These are phyloP conservation scores for Parapristionchus giblindavisi DNA, from an alignment of 2,888 invertebrate species.

Conservation along the genomic window DNA sequence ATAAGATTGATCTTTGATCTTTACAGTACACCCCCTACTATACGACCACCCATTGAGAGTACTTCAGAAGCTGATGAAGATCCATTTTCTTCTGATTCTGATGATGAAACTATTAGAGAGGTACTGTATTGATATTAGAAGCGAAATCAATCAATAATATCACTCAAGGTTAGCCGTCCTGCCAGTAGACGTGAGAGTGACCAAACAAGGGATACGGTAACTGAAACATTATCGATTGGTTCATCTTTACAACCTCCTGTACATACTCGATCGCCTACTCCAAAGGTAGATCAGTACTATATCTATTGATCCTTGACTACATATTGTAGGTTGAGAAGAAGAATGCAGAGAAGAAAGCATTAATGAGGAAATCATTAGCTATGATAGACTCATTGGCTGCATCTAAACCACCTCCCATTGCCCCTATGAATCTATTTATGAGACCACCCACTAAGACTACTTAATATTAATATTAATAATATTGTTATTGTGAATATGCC, in stretches of 20 bases:
- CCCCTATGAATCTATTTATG: slow-evolving; percentile 18
- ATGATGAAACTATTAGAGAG: slow-evolving; percentile 28
- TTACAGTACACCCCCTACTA: slow-evolving; percentile 25
- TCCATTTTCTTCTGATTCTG: slow-evolving; percentile 17
- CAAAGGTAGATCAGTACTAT: background rate
- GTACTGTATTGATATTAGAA: background rate
- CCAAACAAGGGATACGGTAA: slow-evolving; percentile 16
- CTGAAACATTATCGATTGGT: background rate
- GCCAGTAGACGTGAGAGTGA: slow-evolving; percentile 34
- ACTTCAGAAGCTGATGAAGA: slow-evolving; percentile 25
- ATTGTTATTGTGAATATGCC: too few relatives aligned
- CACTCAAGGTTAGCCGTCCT: slow-evolving; percentile 23
- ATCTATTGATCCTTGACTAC: background rate
- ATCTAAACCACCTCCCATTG: slow-evolving; percentile 32
- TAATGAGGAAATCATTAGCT: slow-evolving; percentile 34
- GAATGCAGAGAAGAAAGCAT: slow-evolving; percentile 17
- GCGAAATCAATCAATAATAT: slow-evolving; percentile 3
- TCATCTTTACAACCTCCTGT: background rate
- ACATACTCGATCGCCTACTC: background rate
- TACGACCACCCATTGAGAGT: too few relatives aligned
- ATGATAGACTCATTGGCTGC: slow-evolving; percentile 24
- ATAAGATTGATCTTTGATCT: background rate
- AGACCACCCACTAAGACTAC: slow-evolving; percentile 14
- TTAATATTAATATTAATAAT: too few relatives aligned
- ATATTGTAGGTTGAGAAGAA: background rate